Evolutionary conservation across 2,113 vertebrate species (phyloP).

Genomic region (Bubo bubo): DNA sequence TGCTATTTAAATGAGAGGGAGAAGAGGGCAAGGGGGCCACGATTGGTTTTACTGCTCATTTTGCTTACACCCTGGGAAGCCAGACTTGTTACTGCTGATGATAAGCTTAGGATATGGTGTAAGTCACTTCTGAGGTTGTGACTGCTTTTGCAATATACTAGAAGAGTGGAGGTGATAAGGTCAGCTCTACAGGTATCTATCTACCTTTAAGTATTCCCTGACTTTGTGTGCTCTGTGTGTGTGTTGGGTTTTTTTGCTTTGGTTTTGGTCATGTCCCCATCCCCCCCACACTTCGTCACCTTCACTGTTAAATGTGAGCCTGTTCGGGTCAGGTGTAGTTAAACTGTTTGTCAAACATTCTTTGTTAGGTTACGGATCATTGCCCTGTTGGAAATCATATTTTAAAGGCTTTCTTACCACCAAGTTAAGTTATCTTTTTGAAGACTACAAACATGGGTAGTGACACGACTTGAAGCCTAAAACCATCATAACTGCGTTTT

Average conservation of each 20-base stretch:
- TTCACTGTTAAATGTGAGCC: neutral
- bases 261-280: neutral
- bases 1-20: neutral
- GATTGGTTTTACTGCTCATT: neutral
- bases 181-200: neutral
- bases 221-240: neutral
- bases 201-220: neutral
- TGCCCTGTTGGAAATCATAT: neutral
- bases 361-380: neutral
- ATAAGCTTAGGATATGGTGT: neutral
- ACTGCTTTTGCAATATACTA: neutral
- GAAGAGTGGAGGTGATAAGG: neutral
- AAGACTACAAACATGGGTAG: neutral
- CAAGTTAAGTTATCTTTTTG: neutral
- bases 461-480: neutral
- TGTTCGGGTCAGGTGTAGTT: neutral
- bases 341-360: neutral
- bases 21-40: neutral
- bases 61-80: neutral
- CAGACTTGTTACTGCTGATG: neutral
- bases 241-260: neutral
- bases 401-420: neutral
- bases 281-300: neutral
- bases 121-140: neutral
- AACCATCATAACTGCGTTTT: neutral